Evolutionary conservation across 2,113 vertebrate species (phyloP).

Genomic region (Silurus meridionalis): DNA sequence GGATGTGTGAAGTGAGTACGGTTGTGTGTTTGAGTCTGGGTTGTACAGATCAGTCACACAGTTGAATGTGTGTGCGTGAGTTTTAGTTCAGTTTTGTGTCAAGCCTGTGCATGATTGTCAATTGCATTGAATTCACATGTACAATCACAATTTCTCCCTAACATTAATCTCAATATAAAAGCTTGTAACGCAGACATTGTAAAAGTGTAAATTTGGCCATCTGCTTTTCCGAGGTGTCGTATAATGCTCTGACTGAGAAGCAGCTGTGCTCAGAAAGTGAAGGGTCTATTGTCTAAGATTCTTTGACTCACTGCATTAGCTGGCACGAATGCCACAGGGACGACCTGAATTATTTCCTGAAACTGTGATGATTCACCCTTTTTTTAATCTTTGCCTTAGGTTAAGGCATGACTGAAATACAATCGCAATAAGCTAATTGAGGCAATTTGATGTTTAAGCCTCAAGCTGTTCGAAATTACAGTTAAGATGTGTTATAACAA

Average conservation of each 20-base stretch:
- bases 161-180: not conserved
- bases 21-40: too few species aligned
- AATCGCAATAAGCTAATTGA: not conserved
- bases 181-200: not conserved
- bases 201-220: not conserved
- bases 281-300: slow-evolving; percentile 30
- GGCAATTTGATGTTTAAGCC: not conserved
- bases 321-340: slow-evolving; percentile 3
- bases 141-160: not conserved
- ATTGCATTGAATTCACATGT: not conserved
- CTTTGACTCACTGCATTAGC: slow-evolving; percentile 43
- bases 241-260: not conserved
- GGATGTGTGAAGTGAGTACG: too few species aligned
- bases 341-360: slow-evolving; percentile 1
- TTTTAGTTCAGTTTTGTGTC: too few species aligned
- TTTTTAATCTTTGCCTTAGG: not conserved
- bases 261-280: slow-evolving; percentile 22
- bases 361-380: slow-evolving; percentile 35
- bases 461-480: not conserved
- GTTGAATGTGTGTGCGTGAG: too few species aligned
- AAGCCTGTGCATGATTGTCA: not conserved
- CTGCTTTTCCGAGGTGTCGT: not conserved
- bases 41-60: too few species aligned
- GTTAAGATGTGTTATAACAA: not conserved
- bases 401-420: slow-evolving; percentile 8